Evolutionary conservation across 1,140 invertebrate species (phyloP), one percentile per base, ranked within the genome.

Genomic region (Nasonia longicornis): DNA sequence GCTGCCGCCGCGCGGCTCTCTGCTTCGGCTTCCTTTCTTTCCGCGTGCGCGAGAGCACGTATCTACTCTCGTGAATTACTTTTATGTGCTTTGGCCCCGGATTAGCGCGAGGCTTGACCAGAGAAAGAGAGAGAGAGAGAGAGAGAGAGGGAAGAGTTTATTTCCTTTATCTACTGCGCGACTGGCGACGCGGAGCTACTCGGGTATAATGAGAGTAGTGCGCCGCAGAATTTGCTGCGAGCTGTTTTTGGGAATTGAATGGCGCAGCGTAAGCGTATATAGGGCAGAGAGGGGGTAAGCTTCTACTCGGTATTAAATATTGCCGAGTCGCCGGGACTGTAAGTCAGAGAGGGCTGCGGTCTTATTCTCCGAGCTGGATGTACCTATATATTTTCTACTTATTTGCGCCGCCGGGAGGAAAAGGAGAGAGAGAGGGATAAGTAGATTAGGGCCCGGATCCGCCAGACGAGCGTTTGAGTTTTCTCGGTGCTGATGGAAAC

Each of bases 21-120:
- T 16, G 4, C 4, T n/a, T 7, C 52, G 6, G 52, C 52, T 58
- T 58, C 16, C 52, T 58, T 42, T 58, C 52, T 58, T 58, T 58
- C 20, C 1, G 52, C 52, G 52, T 0, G 26, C 26, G 26, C 26
- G 48, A 58, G 66, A 67, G 35, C 35, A 71, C 20, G 31, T 71
- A 71, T 42, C 69, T 71, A n/a, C 71, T 52, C n/a, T 73, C 71
- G 45, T 73, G 38, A 73, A 73, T 73, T 73, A 73, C 42, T 52
- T 48, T 45, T 48, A 73, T 73, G 71, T 48, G 71, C 71, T 45
- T 42, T 20, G 31, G 42, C 71, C n/a, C n/a, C 6, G 71, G 71
- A 73, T 73, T 73, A 73, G 71, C 42, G 42, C 69, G 35, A n/a
- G 69, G 35, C 66, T 67, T 67, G 66, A 67, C 66, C 66, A 67